Base-by-base conservation (phyloP, 2,113 vertebrate genomes). In the Phainopepla nitens region DNA sequence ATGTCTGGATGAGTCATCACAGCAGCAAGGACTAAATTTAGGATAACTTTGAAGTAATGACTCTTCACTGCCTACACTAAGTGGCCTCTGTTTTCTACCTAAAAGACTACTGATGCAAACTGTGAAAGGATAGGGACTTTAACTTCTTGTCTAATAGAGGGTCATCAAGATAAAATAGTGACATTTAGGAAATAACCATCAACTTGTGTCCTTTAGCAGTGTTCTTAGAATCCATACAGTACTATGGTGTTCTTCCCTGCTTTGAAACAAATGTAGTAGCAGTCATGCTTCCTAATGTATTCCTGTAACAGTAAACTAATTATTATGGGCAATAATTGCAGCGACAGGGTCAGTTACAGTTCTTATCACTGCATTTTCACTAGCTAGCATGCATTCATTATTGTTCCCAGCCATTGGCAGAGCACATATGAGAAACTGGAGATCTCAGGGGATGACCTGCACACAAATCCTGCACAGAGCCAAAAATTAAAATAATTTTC, bases 21-120 rank as follows among this genome's bases (percentile, higher is more conserved):
- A 85, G 53, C 64, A 95, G 45, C 70, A 87, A 94, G 42, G 65
- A 76, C 73, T 96, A 94, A 94, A 94, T 76, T 93, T 89, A 95
- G 81, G 73, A 79, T 19, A 56, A 42, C 31, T 94, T 72, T 87
- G 39, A 93, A 95, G 62, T 66, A 86, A 92, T 83, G 79, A 82
- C n/a, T 77, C 36, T 69, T 75, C 54, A 44, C 10, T 85, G 53
- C 36, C 49, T 90, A 31, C 0, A 0, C 35, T 94, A 89, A 86
- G 45, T 45, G 39, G 9, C 36, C n/a, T 66, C 31, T 86, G 36
- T 73, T 90, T 87, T 73, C 35, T 47, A 33, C 47, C 68, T 58
- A 66, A 62, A 80, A 62, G 33, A 9, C 16, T 82, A 21, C 21
- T 71, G 14, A 78, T 31, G 84, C 51, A 17, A 78, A 68, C 56